Base-by-base conservation (phyloP, 2,797 vertebrate species). In the Peromyscus melanophrys region DNA sequence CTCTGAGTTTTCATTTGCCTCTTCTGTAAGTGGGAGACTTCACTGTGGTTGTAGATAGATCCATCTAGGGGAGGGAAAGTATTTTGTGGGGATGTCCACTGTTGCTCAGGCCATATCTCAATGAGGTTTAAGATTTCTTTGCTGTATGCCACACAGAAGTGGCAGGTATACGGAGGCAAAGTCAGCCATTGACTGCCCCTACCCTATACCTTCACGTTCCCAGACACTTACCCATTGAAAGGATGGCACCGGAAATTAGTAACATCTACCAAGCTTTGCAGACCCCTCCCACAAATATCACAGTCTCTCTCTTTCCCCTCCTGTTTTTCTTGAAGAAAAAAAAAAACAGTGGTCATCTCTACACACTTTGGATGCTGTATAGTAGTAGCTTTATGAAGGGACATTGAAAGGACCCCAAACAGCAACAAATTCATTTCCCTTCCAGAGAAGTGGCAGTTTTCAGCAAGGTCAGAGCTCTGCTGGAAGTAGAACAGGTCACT, bases 11-110 rank as follows among this genome's bases (percentile, higher is more conserved):
- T 61, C 6, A 17, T 63, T 69, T 4, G 37, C 76, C 80, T 87
- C 34, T 76, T 84, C 34, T 86, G 19, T 57, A 46, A 81, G 43
- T 59, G 89, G 85, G 69, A 87, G 93, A 81, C 52, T 69, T 96
- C 59, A 10, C 7, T 89, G 46, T 9, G 80, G 23, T 73, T 81
- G 13, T 75, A 67, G 52, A 95, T 34, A 91, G 34, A 81, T 55
- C 46, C 27, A 89, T 95, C 86, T 16, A 86, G 73, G 1, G 87
- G 37, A 83, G 78, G 29, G 57, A 46, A 49, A 49, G 2, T 57
- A 63, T 90, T 94, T 93, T 43, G 37, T 71, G 76, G 76, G 29
- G 46, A 12, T 46, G 23, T 94, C 90, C 7, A 2, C 16, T 85
- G 8, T 81, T 71, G n/a, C 19, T 91, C 23, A 57, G 65, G 27